phyloP scores from a whole-genome alignment of 1,140 invertebrate species.

The Orchestia grillus region DNA sequence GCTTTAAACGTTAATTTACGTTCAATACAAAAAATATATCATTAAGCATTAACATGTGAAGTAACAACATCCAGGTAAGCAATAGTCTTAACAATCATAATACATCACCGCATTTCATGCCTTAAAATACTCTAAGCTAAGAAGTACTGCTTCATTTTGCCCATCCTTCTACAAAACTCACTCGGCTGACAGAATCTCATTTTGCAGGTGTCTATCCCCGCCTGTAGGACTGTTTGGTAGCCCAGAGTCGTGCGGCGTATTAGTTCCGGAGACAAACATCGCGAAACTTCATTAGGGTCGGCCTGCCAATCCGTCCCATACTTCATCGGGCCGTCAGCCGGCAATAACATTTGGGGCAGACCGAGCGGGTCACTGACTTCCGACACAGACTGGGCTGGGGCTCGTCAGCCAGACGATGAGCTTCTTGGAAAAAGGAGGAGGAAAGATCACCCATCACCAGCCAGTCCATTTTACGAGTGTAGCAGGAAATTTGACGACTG shows the following conservation, averaged over 20 bases:
- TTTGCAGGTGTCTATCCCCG: neutral
- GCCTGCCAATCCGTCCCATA: neutral
- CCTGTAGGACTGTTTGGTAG: neutral
- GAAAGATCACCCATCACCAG: neutral
- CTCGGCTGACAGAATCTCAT: neutral
- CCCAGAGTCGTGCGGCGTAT: neutral
- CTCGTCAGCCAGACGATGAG: neutral
- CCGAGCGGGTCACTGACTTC: slow-evolving; percentile 11
- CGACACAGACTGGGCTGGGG: neutral
- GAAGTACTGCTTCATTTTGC: neutral
- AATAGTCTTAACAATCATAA: neutral
- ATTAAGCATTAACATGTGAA: neutral
- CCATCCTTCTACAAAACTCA: neutral
- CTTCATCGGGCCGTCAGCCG: slow-evolving; percentile 2
- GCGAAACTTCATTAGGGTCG: neutral
- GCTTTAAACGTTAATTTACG: neutral
- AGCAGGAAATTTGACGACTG: neutral
- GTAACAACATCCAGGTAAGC: neutral
- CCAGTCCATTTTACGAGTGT: neutral
- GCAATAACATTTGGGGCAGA: slow-evolving; percentile 23
- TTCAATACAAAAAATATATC: neutral
- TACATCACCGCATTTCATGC: neutral
- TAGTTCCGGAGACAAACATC: slow-evolving; percentile 7
- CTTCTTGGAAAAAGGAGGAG: neutral
- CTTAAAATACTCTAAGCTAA: neutral